Base-by-base conservation (phyloP, 1,140 invertebrate species). In the Amyelois transitella region DNA sequence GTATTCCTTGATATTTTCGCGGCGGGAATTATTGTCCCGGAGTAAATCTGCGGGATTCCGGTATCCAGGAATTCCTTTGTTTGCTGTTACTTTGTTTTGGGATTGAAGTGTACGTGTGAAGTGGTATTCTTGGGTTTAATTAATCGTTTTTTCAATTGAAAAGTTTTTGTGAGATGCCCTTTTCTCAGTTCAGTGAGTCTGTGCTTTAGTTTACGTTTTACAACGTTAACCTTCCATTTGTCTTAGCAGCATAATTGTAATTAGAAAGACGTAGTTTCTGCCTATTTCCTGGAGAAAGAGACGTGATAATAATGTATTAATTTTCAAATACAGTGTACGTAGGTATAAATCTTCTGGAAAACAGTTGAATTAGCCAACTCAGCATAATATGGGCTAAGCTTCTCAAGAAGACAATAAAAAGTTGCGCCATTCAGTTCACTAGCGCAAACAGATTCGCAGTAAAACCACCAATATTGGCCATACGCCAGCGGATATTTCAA, bases 371-470 rank as follows among this genome's bases (percentile, higher is more conserved):
- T 38, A 38, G 32, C 12, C n/a, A 38, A 38, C 12, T 14, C 32
- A n/a, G n/a, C 32, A 14, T 38, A 38, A n/a, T 38, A 38, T 14
- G 32, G 32, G 32, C 32, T 38, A 38, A 38, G n/a, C 5, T 12
- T 14, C n/a, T 38, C 32, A 38, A 38, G 32, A 14, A 38, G 8
- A n/a, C 32, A 14, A 38, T 38, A 38, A 38, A 38, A 38, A 38
- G 32, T 38, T 38, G 12, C n/a, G 8, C 32, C 12, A 7, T 49
- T 24, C 12, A 49, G 20, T 17, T n/a, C n/a, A 22, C 47, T 1
- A 1, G n/a, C 4, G 25, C 43, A 55, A 64, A 59, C 53, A 56
- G 62, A 64, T 59, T 59, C 53, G 38, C 53, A 47, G 43, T 54
- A 54, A 60, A 63, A 60, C 43, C 28, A 24, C 32, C 0, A 50